These are phyloP conservation scores for Yponomeuta cagnagella DNA, from an alignment of 2,888 invertebrate species.

Conservation along the genomic window DNA sequence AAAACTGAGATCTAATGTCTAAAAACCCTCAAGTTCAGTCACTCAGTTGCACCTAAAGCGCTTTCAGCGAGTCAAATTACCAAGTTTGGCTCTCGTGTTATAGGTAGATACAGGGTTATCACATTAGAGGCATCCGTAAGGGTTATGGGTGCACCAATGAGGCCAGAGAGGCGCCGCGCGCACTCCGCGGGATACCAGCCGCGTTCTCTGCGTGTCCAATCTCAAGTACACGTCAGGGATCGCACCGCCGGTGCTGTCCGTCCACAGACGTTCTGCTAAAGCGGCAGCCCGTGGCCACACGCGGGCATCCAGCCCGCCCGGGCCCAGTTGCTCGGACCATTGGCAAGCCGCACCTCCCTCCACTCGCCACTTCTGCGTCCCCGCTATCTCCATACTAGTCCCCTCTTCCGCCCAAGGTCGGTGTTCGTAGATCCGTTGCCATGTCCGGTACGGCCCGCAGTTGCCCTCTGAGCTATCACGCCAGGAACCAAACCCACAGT, in stretches of 20 bases:
- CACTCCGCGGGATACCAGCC: constrained; percentile 78
- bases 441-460: constrained; percentile 90
- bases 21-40: neutral
- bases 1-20: neutral
- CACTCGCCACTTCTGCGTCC: constrained; percentile 61
- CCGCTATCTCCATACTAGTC: constrained; percentile 55
- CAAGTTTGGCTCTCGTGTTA: neutral
- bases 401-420: constrained; percentile 80
- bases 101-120: constrained; percentile 15
- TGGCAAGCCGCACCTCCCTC: constrained; percentile 88
- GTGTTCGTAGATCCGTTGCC: constrained; percentile 92
- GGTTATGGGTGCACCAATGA: constrained; percentile 85
- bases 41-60: constrained; percentile 4
- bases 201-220: constrained; percentile 79
- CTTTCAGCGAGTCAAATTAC: neutral
- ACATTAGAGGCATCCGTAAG: constrained; percentile 79
- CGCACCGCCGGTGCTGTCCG: constrained; percentile 62
- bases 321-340: constrained; percentile 90
- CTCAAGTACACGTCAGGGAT: constrained; percentile 80
- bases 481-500: constrained; percentile 92
- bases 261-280: constrained; percentile 87
- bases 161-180: constrained; percentile 85
- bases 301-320: constrained; percentile 83
- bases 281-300: constrained; percentile 91
- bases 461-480: constrained; percentile 88